These are phyloP conservation scores for Anoplolepis gracilipes DNA, from an alignment of 1,140 invertebrate species.

Conservation along the genomic window DNA sequence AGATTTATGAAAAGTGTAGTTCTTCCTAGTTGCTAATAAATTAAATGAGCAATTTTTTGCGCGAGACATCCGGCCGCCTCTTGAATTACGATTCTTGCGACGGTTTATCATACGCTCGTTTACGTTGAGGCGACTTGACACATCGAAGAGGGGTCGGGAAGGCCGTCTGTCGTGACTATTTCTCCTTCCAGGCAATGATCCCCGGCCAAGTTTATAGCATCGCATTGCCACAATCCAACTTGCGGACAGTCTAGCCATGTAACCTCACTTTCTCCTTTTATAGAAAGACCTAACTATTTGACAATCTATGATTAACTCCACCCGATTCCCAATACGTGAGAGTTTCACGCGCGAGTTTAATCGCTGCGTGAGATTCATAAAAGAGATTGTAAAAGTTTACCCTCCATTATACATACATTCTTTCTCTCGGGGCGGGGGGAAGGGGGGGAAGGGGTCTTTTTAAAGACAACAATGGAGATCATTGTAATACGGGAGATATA, in stretches of 20 bases:
- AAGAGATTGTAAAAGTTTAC: not conserved
- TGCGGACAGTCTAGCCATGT: conserved; percentile 15
- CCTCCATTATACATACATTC: too few species aligned
- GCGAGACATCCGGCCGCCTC: not conserved
- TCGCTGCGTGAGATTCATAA: too few species aligned
- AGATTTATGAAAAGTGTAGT: not conserved
- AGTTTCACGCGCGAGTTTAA: conserved; percentile 3
- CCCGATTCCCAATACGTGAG: not conserved
- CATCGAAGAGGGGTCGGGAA: not conserved
- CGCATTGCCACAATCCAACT: conserved; percentile 46
- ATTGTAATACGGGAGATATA: not conserved
- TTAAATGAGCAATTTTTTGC: not conserved
- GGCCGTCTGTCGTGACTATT: conserved; percentile 6
- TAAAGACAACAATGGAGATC: not conserved
- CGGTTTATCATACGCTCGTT: conserved; percentile 2
- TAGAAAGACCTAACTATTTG: conserved; percentile 48
- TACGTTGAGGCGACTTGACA: not conserved
- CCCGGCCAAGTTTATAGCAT: conserved; percentile 59
- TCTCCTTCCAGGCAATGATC: conserved; percentile 13
- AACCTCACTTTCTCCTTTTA: conserved; percentile 70
- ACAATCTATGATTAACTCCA: conserved; percentile 16
- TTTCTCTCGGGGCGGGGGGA: too few species aligned
- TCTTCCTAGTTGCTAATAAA: not conserved
- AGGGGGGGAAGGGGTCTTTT: too few species aligned
- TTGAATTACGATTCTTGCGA: conserved; percentile 21